These are phyloP conservation scores for Phalacrocorax carbo DNA, from an alignment of 2,113 vertebrate species.

Conservation along the genomic window DNA sequence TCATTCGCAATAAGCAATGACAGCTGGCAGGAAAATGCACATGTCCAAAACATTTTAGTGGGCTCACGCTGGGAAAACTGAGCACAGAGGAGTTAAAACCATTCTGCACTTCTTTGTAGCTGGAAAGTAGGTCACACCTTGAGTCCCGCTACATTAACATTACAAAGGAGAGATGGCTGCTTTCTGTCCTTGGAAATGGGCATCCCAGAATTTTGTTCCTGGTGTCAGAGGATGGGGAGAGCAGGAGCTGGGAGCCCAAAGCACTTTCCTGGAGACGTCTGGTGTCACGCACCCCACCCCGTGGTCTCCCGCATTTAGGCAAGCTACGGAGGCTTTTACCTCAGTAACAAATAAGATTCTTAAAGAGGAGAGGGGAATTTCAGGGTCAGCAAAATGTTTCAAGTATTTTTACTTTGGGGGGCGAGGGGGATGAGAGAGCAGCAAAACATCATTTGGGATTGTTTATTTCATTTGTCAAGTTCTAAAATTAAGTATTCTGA, in stretches of 20 bases:
- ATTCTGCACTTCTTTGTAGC: not conserved
- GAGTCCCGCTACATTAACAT: not conserved
- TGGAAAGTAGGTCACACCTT: constrained; percentile 37
- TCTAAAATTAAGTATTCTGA: not conserved
- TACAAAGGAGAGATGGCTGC: not conserved
- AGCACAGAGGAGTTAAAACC: constrained; percentile 13
- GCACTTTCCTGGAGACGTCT: not conserved
- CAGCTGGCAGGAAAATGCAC: not conserved
- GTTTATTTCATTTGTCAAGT: not conserved
- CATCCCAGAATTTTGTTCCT: not conserved
- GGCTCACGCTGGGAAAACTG: not conserved
- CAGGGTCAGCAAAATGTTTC: not conserved
- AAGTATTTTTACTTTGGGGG: not conserved
- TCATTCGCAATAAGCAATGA: not conserved
- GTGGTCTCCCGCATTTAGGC: rapidly evolving
- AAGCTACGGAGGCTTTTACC: not conserved
- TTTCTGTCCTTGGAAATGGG: not conserved
- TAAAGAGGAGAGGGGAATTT: not conserved
- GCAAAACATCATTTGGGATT: not conserved
- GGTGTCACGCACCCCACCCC: not conserved
- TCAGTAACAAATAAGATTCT: not conserved
- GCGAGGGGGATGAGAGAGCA: not conserved
- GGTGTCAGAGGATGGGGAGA: not conserved
- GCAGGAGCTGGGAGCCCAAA: not conserved
- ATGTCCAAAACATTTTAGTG: rapidly evolving